phyloP scores from a whole-genome alignment of 2,113 vertebrate genomes.

The Sarotherodon lohbergeri region DNA sequence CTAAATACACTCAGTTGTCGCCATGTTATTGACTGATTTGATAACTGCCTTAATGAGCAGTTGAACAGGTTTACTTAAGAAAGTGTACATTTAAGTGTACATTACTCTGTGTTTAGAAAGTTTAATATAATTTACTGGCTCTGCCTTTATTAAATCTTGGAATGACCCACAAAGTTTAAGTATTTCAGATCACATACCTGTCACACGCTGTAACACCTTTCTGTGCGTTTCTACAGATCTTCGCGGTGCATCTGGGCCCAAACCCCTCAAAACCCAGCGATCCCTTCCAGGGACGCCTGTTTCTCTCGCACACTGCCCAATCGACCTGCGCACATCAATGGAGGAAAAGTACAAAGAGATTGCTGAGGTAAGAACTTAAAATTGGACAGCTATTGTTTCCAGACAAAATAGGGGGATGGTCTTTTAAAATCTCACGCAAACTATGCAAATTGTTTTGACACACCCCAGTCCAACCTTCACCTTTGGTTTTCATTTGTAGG shows the following conservation, averaged over 20 bases:
- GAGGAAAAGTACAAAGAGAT: slow-evolving; percentile 95
- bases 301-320: slow-evolving; percentile 78
- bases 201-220: not conserved
- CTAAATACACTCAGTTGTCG: not conserved
- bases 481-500: not conserved
- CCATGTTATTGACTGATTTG: not conserved
- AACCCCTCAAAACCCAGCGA: slow-evolving; percentile 80
- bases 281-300: slow-evolving; percentile 84
- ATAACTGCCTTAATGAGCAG: not conserved
- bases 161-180: not conserved
- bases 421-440: not conserved
- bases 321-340: slow-evolving; percentile 90
- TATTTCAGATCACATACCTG: not conserved
- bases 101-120: not conserved
- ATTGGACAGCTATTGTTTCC: not conserved
- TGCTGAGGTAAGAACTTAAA: slow-evolving; percentile 78
- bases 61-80: not conserved
- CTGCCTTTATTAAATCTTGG: not conserved
- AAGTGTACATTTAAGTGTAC: not conserved
- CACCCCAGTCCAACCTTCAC: not conserved
- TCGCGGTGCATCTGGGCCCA: slow-evolving; percentile 67
- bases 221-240: slow-evolving; percentile 66
- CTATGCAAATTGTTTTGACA: not conserved
- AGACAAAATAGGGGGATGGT: not conserved
- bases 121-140: not conserved